These are phyloP conservation scores for Bubo bubo DNA, from an alignment of 2,113 vertebrate genomes.

Conservation along the genomic window DNA sequence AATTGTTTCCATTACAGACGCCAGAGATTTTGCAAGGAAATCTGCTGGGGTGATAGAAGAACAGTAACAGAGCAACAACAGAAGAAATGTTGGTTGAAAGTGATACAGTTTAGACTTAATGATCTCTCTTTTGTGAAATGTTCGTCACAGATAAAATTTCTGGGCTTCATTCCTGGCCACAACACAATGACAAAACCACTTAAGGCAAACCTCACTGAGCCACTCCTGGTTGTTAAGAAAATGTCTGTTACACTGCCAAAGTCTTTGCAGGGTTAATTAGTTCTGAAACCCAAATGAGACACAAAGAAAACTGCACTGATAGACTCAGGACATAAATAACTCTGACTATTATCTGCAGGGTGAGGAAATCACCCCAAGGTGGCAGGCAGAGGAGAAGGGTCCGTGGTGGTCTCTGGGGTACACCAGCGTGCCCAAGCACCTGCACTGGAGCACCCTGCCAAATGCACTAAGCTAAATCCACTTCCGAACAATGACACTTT, in stretches of 20 bases:
- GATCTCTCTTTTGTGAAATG: background rate
- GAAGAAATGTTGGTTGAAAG: background rate
- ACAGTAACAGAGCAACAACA: background rate
- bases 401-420: accelerated
- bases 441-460: background rate
- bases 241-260: background rate
- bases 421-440: accelerated
- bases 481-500: background rate
- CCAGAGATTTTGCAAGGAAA: background rate
- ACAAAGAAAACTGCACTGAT: background rate
- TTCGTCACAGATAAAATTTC: background rate
- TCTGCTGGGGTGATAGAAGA: background rate
- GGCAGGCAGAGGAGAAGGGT: background rate
- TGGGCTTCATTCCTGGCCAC: background rate
- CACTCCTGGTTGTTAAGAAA: background rate
- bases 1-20: background rate
- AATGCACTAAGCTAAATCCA: background rate
- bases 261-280: background rate
- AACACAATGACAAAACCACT: background rate
- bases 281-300: background rate
- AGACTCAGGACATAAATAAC: background rate
- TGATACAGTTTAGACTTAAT: background rate
- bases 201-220: background rate
- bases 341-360: background rate
- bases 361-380: background rate